Percentiles rank a stretch among this genome's conserved stretches.
Conservation (phyloP, 2,888 invertebrate genomes). For the Arge pagana region DNA sequence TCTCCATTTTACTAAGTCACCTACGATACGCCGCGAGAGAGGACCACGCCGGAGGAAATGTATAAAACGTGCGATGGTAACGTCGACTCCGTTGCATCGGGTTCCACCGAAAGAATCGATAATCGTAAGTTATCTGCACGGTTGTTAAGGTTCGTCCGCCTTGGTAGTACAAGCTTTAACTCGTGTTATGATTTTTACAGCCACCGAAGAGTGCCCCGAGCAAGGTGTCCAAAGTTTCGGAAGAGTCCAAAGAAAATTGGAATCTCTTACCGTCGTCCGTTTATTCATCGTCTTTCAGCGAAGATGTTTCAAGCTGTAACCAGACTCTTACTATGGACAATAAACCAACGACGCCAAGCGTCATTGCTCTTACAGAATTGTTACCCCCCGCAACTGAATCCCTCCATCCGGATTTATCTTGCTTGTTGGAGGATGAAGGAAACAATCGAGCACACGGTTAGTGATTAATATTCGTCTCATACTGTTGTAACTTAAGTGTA, state of each 20-base stretch:
- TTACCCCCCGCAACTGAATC: conserved; percentile 44
- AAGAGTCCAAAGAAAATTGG: conserved; percentile 56
- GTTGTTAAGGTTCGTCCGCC: not conserved
- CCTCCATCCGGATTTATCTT: conserved; percentile 59
- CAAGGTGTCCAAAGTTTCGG: conserved; percentile 44
- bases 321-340: conserved; percentile 12
- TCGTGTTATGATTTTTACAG: conserved; percentile 28
- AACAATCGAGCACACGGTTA: conserved; percentile 57
- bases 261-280: conserved; percentile 42
- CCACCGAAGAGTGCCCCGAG: conserved; percentile 41
- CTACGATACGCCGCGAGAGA: conserved; percentile 49
- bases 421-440: conserved; percentile 62
- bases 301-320: conserved; percentile 32
- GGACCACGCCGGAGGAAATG: conserved; percentile 53
- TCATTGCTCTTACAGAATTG: conserved; percentile 42
- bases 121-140: conserved; percentile 38
- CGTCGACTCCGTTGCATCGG: conserved; percentile 51
- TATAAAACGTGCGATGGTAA: conserved; percentile 54
- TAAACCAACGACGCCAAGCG: conserved; percentile 38
- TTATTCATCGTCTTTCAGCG: conserved; percentile 37
- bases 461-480: too few species aligned
- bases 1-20: conserved; percentile 52
- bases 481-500: not conserved
- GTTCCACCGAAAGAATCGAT: conserved; percentile 45
- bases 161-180: not conserved